These are phyloP conservation scores for Pelusios castaneus DNA, from an alignment of 2,113 vertebrate species.

Conservation along the genomic window DNA sequence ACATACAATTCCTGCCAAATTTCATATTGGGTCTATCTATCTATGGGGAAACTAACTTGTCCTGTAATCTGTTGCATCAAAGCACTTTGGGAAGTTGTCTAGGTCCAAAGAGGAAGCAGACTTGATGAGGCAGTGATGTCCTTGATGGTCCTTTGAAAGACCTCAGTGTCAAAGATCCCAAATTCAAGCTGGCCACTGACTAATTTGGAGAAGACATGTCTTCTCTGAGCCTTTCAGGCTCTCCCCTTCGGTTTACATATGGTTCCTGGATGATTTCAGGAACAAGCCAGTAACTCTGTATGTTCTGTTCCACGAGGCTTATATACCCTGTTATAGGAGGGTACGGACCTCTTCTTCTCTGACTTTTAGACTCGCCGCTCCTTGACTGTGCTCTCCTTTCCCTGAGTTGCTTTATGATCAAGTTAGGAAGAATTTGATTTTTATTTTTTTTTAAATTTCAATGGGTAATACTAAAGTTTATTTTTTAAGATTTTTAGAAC, in stretches of 20 bases:
- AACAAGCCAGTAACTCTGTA: neutral
- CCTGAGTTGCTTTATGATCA: neutral
- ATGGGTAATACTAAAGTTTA: neutral
- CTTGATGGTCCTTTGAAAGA: neutral
- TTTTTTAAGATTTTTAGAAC: neutral
- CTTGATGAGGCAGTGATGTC: neutral
- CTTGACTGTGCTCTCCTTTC: neutral
- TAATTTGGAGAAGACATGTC: neutral
- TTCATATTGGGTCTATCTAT: neutral
- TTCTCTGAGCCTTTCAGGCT: neutral
- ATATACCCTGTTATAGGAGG: neutral
- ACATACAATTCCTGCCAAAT: neutral
- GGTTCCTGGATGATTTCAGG: neutral
- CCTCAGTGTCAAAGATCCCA: neutral
- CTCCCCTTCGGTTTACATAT: neutral
- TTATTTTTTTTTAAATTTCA: neutral
- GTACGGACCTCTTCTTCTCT: neutral
- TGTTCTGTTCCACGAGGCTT: neutral
- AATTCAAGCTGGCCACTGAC: neutral
- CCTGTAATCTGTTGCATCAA: neutral
- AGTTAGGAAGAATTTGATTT: neutral
- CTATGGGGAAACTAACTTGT: fast-evolving
- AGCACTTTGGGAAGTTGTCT: neutral
- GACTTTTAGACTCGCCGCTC: neutral
- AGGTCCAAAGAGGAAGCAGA: fast-evolving